phyloP scores from a whole-genome alignment of 2,113 vertebrate species.

The Centropus bengalensis region DNA sequence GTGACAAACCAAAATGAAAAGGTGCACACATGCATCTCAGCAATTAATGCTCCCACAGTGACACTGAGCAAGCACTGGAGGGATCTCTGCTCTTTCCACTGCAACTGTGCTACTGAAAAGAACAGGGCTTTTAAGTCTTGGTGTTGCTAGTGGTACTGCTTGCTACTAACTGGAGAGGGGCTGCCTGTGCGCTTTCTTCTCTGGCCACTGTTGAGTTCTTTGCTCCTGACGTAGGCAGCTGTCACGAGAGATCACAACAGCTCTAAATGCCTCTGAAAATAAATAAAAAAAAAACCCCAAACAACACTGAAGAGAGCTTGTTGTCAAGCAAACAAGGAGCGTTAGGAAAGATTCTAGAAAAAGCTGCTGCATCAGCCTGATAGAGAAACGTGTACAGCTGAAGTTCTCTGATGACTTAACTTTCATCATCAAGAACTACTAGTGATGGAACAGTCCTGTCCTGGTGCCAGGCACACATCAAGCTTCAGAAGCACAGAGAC shows the following conservation, averaged over 20 bases:
- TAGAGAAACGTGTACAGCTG: background rate
- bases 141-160: background rate
- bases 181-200: background rate
- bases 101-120: background rate
- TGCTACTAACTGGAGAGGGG: background rate
- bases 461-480: background rate
- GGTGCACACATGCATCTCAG: background rate
- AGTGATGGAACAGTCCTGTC: background rate
- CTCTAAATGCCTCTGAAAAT: background rate
- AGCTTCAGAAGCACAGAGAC: background rate
- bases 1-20: constrained; percentile 21
- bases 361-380: background rate
- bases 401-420: background rate
- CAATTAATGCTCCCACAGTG: background rate
- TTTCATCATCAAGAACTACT: background rate
- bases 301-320: background rate
- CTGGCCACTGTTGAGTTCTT: background rate
- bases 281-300: background rate
- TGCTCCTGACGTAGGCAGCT: background rate
- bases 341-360: background rate
- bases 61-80: background rate
- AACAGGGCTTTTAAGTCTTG: background rate
- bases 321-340: background rate
- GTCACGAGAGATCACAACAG: background rate
- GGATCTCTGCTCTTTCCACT: background rate